A percentile compares a stretch with the other conserved stretches of the same genome.
Conservation (phyloP, 2,113 vertebrate genomes). For the Melanotaenia duboulayi region DNA sequence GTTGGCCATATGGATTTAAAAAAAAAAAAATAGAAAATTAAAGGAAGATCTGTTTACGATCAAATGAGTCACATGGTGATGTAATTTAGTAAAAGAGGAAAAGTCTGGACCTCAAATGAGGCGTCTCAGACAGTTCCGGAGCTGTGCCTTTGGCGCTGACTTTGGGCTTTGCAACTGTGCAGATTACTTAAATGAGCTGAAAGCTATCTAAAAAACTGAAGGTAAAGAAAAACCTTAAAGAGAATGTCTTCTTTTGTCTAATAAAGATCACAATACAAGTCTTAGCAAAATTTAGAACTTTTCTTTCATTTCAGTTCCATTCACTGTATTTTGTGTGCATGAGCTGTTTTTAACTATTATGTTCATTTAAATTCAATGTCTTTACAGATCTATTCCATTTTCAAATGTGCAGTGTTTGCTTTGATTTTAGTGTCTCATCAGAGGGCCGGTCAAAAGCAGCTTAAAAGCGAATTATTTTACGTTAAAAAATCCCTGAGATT, state of each 20-base stretch:
- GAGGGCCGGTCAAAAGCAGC: not conserved
- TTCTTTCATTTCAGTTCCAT: not conserved
- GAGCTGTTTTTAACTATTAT: not conserved
- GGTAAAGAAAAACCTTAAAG: not conserved
- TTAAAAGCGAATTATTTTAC: no score
- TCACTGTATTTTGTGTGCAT: not conserved
- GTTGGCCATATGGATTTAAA: not conserved
- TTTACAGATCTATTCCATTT: no score
- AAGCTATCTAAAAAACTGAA: no score
- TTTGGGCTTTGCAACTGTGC: no score
- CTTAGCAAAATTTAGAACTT: not conserved
- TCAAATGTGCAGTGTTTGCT: slow-evolving; percentile 6
- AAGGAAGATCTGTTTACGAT: not conserved
- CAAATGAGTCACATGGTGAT: not conserved
- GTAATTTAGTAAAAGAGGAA: not conserved
- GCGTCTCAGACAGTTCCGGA: no score
- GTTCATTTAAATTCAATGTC: no score
- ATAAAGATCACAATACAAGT: not conserved
- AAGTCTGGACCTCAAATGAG: not conserved
- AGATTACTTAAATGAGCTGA: no score
- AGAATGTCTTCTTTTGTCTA: not conserved
- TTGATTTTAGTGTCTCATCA: slow-evolving; percentile 15
- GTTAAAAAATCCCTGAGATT: not conserved
- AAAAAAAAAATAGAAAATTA: not conserved
- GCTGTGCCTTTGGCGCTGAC: no score